Evolutionary conservation across 2,797 vertebrate species (phyloP), one percentile per base, ranked within the genome.

Genomic region (Acomys russatus): DNA sequence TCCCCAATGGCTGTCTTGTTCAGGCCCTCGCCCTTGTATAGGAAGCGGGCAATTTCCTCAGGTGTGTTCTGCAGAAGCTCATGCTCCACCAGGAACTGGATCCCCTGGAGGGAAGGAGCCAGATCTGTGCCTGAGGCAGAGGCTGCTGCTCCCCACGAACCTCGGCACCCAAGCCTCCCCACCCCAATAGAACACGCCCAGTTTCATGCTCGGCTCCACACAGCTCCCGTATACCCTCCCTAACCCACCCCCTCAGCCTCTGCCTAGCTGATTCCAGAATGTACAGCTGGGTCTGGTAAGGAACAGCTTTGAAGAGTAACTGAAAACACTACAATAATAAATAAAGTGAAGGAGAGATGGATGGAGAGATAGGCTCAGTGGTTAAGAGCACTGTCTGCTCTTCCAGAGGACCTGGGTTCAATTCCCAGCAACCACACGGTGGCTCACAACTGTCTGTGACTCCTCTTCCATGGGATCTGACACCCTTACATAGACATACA

Each of bases 1-100:
- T 99, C 99, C 89, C 99, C 99, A 4, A 99, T 99, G 68, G 99
- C 99, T 0, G 99, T 99, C 98, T 99, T 99, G 98, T 99, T 99
- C 96, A 99, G 99, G 63, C 99, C 99, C 96, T 99, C 99, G 44
- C 99, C 99, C 98, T 99, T 99, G 98, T 99, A 99, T 30, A 99
- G 98, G 97, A 99, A 99, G 97, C 99, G 99, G 88, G 99, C 98
- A 0, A 99, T 99, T 94, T 99, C 99, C 96, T 99, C 99, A 0
- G 99, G 79, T 30, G 99, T 99, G 98, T 99, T 99, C 97, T 99
- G 98, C 61, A 99, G 98, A 91, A 99, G 98, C 96, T 99, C 99
- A 0, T 99, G 99, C 95, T 99, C 99, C 97, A 99, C 99, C 94
- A 99, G 98, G 97, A 99, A 99, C 88, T 99, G 98, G 88, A 99